Conservation (phyloP, 2,797 vertebrate genomes). For the Enteromius fasciolatus region DNA sequence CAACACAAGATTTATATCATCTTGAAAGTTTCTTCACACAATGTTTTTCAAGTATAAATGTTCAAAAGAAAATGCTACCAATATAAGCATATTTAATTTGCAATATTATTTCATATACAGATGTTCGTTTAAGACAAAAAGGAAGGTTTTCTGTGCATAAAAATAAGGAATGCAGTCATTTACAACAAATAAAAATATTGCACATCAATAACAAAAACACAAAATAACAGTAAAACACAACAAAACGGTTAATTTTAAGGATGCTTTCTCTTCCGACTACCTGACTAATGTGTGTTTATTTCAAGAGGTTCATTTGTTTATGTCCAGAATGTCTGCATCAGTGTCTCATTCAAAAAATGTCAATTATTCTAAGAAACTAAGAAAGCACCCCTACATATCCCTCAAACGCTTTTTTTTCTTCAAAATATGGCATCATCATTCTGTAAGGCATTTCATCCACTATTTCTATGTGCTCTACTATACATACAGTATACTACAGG, state of each 20-base stretch:
- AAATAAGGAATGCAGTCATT: slow-evolving; percentile 30
- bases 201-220: slow-evolving; percentile 12
- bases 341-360: not conserved
- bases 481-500: not conserved
- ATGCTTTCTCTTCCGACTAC: not conserved
- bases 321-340: not conserved
- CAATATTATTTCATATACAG: slow-evolving; percentile 32
- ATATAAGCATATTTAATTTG: slow-evolving; percentile 48
- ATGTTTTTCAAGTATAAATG: slow-evolving; percentile 55
- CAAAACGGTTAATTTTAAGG: slow-evolving; percentile 17
- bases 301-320: not conserved
- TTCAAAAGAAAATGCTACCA: slow-evolving; percentile 51
- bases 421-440: slow-evolving; percentile 40
- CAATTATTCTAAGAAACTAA: not conserved
- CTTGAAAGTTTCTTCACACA: slow-evolving; percentile 19
- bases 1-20: slow-evolving; percentile 5
- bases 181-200: slow-evolving; percentile 37
- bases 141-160: slow-evolving; percentile 43
- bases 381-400: not conserved
- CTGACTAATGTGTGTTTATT: not conserved
- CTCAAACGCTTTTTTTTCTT: not conserved
- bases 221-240: not conserved
- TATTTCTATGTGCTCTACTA: slow-evolving; percentile 21
- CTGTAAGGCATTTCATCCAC: slow-evolving; percentile 49
- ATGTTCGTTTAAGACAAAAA: slow-evolving; percentile 36